Conservation (phyloP, 1,140 invertebrate genomes). For the Leptinotarsa lineolata region DNA sequence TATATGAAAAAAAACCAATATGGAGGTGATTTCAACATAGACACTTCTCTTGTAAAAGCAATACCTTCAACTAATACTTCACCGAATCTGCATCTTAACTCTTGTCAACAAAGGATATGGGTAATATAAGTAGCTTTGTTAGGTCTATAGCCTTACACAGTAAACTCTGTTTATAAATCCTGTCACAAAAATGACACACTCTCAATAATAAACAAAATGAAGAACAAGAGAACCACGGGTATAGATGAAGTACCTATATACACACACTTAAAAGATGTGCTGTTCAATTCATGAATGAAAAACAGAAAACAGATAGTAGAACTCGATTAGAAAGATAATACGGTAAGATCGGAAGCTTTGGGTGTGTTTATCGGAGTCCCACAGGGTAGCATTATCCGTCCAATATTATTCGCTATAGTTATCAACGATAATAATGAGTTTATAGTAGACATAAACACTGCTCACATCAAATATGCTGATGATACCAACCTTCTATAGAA, state of each 20-base stretch:
- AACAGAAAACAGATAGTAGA: no score
- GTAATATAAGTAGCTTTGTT: not conserved
- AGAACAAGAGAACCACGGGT: slow-evolving; percentile 3
- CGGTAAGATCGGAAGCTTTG: no score
- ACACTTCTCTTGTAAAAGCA: not conserved
- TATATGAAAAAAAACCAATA: not conserved
- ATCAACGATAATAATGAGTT: no score
- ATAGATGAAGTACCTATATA: slow-evolving; percentile 11
- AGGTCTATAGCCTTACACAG: slow-evolving; percentile 11
- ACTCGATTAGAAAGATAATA: no score
- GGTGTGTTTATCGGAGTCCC: no score
- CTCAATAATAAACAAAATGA: slow-evolving; percentile 10
- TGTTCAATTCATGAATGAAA: no score
- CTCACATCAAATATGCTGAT: no score
- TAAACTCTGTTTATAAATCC: not conserved
- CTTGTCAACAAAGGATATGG: slow-evolving; percentile 4
- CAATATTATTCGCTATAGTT: no score
- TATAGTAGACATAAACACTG: no score
- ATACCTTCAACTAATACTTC: not conserved
- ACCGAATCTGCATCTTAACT: not conserved
- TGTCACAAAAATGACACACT: not conserved
- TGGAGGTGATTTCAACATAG: not conserved
- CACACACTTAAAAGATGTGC: slow-evolving; percentile 3
- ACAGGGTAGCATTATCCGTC: no score
- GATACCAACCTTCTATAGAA: no score